phyloP scores from a whole-genome alignment of 2,113 vertebrate species.

The Neotragus pygmaeus region DNA sequence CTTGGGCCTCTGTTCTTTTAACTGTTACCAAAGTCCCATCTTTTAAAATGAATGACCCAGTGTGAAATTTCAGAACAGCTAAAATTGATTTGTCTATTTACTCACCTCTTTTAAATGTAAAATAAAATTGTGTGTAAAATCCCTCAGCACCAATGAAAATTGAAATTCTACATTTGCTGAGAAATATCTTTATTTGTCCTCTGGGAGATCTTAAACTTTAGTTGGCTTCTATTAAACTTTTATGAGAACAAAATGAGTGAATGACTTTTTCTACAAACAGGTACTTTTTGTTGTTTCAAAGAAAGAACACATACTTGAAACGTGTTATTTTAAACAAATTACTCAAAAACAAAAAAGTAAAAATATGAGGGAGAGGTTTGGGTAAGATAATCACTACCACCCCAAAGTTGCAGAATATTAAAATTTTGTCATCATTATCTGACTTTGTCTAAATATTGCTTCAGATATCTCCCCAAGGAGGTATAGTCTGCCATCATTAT shows the following conservation, averaged over 20 bases:
- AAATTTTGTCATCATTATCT: not conserved
- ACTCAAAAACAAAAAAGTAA: not conserved
- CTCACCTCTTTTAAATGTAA: constrained; percentile 63
- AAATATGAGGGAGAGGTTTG: rapidly evolving
- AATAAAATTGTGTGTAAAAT: constrained; percentile 64
- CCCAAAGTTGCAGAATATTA: not conserved
- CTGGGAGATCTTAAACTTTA: constrained; percentile 52
- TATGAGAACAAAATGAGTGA: constrained; percentile 47
- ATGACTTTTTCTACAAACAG: constrained; percentile 47
- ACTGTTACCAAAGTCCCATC: constrained; percentile 42
- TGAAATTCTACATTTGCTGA: constrained; percentile 32
- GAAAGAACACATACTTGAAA: not conserved
- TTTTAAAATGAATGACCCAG: constrained; percentile 61
- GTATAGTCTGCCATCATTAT: not conserved
- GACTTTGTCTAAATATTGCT: not conserved
- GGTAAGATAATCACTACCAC: not conserved
- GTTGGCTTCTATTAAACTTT: constrained; percentile 55
- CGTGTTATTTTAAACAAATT: not conserved
- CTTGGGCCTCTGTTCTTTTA: constrained; percentile 47
- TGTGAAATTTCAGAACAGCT: constrained; percentile 50
- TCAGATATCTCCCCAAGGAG: not conserved
- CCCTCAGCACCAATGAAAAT: constrained; percentile 47
- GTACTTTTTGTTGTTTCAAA: constrained; percentile 36
- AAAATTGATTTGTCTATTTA: constrained; percentile 60
- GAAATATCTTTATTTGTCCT: constrained; percentile 56